Evolutionary conservation across 2,113 vertebrate genomes (phyloP).

Genomic region (Orycteropus afer): DNA sequence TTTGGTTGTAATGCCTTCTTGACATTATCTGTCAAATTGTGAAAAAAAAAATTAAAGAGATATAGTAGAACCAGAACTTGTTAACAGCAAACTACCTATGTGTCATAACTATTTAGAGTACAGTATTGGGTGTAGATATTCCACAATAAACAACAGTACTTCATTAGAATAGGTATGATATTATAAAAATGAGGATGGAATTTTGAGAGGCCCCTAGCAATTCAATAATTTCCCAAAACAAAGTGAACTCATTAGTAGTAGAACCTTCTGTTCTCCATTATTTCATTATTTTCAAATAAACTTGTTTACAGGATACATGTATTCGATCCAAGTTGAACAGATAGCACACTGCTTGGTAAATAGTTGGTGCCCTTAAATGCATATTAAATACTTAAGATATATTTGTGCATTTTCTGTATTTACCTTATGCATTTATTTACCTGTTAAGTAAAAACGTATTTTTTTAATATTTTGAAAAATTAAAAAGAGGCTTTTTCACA

Average conservation of each 20-base stretch:
- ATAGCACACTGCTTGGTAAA: not conserved
- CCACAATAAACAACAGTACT: not conserved
- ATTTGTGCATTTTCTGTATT: not conserved
- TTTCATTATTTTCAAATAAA: not conserved
- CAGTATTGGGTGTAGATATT: not conserved
- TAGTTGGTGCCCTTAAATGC: not conserved
- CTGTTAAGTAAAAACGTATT: not conserved
- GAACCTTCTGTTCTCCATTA: not conserved
- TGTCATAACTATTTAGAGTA: not conserved
- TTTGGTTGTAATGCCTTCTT: not conserved
- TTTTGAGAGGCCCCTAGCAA: not conserved
- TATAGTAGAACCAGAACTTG: not conserved
- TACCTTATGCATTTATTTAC: constrained; percentile 4
- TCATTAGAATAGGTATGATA: not conserved
- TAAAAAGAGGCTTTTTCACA: not conserved
- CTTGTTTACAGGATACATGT: not conserved
- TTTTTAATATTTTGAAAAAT: not conserved
- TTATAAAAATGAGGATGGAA: not conserved
- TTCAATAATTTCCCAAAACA: not conserved
- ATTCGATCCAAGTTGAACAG: not conserved
- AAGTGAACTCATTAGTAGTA: not conserved
- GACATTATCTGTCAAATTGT: not conserved
- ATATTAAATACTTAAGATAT: not conserved
- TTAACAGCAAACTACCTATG: not conserved
- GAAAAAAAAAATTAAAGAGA: not conserved